phyloP scores from a whole-genome alignment of 1,140 invertebrate species.

The Cecropterus lyciades region DNA sequence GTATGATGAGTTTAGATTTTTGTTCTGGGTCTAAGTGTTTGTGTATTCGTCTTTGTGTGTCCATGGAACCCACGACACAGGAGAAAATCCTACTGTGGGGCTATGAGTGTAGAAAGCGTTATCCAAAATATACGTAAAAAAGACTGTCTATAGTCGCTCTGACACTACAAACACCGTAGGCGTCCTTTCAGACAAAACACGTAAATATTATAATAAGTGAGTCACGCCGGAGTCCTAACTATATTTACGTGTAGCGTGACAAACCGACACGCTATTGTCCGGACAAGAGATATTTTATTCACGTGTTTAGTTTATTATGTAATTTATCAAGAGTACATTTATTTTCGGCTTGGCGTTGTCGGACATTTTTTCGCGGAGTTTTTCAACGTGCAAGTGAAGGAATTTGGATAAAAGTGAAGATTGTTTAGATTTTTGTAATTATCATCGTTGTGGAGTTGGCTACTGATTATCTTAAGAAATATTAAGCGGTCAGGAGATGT shows the following conservation, averaged over 20 bases:
- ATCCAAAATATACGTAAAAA: too few relatives aligned
- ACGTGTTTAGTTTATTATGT: slow-evolving; percentile 10
- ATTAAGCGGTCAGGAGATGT: too few relatives aligned
- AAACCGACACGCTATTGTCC: slow-evolving; percentile 3
- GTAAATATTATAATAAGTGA: slow-evolving; percentile 5
- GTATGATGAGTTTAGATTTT: too few relatives aligned
- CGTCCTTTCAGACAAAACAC: slow-evolving; percentile 3
- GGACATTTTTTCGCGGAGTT: slow-evolving; percentile 12
- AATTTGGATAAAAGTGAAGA: neutral
- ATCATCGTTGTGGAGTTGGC: too few relatives aligned
- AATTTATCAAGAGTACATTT: slow-evolving; percentile 13
- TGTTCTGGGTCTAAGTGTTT: too few relatives aligned
- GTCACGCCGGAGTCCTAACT: neutral
- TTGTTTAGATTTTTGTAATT: neutral
- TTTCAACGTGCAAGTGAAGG: neutral
- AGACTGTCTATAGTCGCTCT: neutral
- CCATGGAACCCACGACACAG: too few relatives aligned
- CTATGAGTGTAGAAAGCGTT: too few relatives aligned
- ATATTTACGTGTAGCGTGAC: slow-evolving; percentile 3
- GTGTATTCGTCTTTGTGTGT: too few relatives aligned
- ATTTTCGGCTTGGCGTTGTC: slow-evolving; percentile 2
- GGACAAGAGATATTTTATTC: slow-evolving; percentile 2
- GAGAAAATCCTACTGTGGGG: too few relatives aligned
- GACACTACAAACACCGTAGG: neutral
- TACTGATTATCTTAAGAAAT: too few relatives aligned